Evolutionary conservation across 2,888 invertebrate genomes (phyloP).

Genomic region (Synanthedon myopaeformis): DNA sequence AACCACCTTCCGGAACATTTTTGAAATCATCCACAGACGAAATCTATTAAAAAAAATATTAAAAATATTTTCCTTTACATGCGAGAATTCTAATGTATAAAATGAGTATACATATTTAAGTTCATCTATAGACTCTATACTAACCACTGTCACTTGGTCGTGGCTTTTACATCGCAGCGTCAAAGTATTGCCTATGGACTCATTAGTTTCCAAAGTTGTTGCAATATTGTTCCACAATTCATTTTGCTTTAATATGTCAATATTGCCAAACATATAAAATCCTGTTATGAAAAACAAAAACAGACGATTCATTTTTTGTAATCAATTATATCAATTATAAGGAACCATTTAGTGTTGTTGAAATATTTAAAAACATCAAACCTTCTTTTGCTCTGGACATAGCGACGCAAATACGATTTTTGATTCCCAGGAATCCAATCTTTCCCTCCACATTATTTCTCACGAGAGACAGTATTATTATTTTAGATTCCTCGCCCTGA

Average conservation of each 20-base stretch:
- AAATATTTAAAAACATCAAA: conserved; percentile 8
- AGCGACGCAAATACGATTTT: conserved; percentile 82
- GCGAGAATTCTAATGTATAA: too few relatives aligned
- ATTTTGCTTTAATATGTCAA: conserved; percentile 56
- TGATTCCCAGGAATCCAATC: conserved; percentile 78
- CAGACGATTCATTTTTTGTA: too few relatives aligned
- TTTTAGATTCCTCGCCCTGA: conserved; percentile 84
- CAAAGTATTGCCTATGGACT: conserved; percentile 50
- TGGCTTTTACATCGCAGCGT: conserved; percentile 66
- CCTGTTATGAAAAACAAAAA: conserved; percentile 31
- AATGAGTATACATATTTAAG: too few relatives aligned
- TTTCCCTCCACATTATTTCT: conserved; percentile 74
- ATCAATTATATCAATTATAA: too few relatives aligned
- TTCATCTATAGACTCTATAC: conserved; percentile 8
- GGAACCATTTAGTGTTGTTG: too few relatives aligned
- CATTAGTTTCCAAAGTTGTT: conserved; percentile 42
- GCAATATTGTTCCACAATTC: conserved; percentile 67
- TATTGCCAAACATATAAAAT: conserved; percentile 78
- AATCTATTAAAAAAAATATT: conserved; percentile 18
- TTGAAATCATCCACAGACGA: conserved; percentile 45
- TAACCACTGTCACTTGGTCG: conserved; percentile 42
- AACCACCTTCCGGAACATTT: conserved; percentile 73
- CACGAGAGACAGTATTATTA: conserved; percentile 82
- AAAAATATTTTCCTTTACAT: too few relatives aligned
- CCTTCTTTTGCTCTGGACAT: conserved; percentile 75